phyloP scores from a whole-genome alignment of 2,113 vertebrate genomes.

The Todiramphus chloris region DNA sequence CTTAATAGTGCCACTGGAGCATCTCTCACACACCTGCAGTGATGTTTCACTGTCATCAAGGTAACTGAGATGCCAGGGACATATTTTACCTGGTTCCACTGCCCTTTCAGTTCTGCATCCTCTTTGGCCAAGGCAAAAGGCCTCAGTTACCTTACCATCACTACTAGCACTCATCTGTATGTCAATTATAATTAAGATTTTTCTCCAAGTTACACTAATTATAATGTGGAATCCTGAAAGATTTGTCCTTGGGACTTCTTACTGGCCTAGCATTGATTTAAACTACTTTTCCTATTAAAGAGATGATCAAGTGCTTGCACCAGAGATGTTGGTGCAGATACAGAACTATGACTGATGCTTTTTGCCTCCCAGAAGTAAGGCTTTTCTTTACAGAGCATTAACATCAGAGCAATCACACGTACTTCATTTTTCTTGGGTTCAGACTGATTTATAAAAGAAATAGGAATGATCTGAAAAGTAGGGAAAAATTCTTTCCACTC shows the following conservation, averaged over 20 bases:
- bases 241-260: slow-evolving; percentile 16
- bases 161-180: not conserved
- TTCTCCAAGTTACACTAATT: not conserved
- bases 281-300: slow-evolving; percentile 19
- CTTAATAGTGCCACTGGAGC: not conserved
- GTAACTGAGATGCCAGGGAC: not conserved
- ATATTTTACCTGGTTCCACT: not conserved
- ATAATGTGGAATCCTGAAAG: not conserved
- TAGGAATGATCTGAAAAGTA: slow-evolving; percentile 51
- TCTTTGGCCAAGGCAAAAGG: not conserved
- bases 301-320: not conserved
- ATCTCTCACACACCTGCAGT: not conserved
- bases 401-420: not conserved
- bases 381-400: slow-evolving; percentile 18
- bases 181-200: not conserved
- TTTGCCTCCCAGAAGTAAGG: not conserved
- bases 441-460: slow-evolving; percentile 24
- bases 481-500: slow-evolving; percentile 21
- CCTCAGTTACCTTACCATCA: not conserved
- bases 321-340: slow-evolving; percentile 2
- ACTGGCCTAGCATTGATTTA: slow-evolving; percentile 1
- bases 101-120: not conserved
- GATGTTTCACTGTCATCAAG: not conserved
- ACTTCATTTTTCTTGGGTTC: slow-evolving; percentile 16
- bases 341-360: not conserved